A percentile compares a stretch with the other conserved stretches of the same genome.
phyloP scores from a whole-genome alignment of 92 coral and sea anemone species.

The Chrysogorgia sp. region DNA sequence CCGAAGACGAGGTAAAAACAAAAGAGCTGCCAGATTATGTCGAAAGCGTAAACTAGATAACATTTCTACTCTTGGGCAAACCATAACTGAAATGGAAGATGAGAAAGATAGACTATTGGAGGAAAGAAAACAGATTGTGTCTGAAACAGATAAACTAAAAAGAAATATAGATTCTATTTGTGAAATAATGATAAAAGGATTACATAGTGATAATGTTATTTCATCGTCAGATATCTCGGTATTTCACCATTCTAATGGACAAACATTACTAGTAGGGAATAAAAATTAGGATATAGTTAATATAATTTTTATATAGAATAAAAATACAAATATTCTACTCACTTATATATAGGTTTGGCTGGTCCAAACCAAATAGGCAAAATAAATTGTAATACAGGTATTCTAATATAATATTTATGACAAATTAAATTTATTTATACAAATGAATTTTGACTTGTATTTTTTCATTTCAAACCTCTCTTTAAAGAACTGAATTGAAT shows the following conservation, averaged over 20 bases:
- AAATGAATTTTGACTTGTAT: too few species aligned
- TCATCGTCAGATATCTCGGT: constrained; percentile 14
- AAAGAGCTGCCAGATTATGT: constrained; percentile 92
- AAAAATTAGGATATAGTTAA: neutral
- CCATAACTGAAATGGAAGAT: constrained; percentile 51
- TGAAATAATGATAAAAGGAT: constrained; percentile 33
- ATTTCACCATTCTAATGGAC: constrained; percentile 28
- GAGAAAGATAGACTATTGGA: constrained; percentile 66
- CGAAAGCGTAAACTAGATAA: constrained; percentile 92
- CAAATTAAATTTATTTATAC: neutral
- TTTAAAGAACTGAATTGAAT: too few species aligned
- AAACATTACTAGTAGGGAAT: neutral
- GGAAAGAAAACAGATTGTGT: constrained; percentile 67
- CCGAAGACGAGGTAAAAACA: constrained; percentile 92
- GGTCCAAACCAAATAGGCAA: constrained; percentile 2
- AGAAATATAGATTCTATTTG: constrained; percentile 54
- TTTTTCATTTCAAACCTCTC: too few species aligned
- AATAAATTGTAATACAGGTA: too few species aligned
- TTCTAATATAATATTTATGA: neutral
- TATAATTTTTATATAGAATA: neutral
- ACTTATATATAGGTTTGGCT: neutral
- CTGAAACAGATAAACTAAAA: constrained; percentile 71
- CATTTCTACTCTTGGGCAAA: constrained; percentile 70
- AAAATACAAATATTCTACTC: neutral
- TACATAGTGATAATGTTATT: constrained; percentile 2